Evolutionary conservation across 2,113 vertebrate genomes (phyloP), one percentile per base, ranked within the genome.

Genomic region (Nicator chloris): DNA sequence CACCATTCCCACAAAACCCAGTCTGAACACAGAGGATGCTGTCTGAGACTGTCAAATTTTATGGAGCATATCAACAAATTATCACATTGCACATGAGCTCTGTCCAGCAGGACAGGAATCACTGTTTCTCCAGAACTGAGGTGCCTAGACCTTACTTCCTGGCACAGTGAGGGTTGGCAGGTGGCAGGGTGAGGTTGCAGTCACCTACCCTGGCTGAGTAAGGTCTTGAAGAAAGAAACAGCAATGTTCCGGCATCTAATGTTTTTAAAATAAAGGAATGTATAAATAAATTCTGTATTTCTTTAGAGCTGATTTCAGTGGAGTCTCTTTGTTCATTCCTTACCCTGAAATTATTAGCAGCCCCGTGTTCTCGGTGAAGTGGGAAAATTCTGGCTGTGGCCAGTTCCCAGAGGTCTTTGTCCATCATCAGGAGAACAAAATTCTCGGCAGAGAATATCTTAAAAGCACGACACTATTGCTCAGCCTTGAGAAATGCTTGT

Each of bases 181-280:
- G 65, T 77, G 47, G 28, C 9, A 61, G 28, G 27, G 14, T 2
- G 3, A 82, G 39, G 39, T 30, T 35, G 24, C 23, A 61, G 8
- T 13, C 45, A 65, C 11, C 16, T 69, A 26, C 18, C 7, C n/a
- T 31, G 5, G 27, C 3, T 83, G 24, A 61, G 26, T 56, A 92
- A 96, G 40, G 57, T 92, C 80, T 81, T 50, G 60, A 72, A 75
- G 47, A 82, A 75, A 90, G 42, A 69, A 89, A 50, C 18, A 71
- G 37, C 31, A 24, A 73, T 77, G 60, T 96, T 91, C 37, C 44
- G 83, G 18, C 92, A 94, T 44, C 11, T 27, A 82, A 70, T 33
- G n/a, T 4, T 76, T 90, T 49, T 72, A 1, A 73, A 96, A 80
- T 53, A 78, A 88, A 96, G 27, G 10, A 93, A 47, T 4, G n/a